Evolutionary conservation across 2,888 invertebrate genomes (phyloP), one percentile per base, ranked within the genome.

Genomic region (Drosophila koepferae): DNA sequence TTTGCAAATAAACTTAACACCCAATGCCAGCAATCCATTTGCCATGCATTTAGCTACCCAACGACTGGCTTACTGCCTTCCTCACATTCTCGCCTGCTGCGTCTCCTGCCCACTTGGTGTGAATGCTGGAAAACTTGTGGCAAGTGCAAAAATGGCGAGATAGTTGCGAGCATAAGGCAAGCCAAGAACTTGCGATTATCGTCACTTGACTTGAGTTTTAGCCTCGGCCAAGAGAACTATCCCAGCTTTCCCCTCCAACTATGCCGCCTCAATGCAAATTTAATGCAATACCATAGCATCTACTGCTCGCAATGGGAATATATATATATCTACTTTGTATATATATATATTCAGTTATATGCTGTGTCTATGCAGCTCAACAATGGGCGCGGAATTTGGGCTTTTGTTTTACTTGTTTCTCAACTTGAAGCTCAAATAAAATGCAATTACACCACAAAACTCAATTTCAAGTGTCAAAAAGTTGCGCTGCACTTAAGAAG

Each of bases 371-470:
- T 36, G 23, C 38, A 41, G 43, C 53, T 28, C 8, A 61, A 40
- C 44, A 51, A 58, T 61, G 70, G 51, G 51, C 43, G 53, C 23
- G 58, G 54, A 55, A 58, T 60, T 62, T 41, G 40, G 63, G 58
- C 75, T 75, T 72, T 81, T 72, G 74, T 77, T 89, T 76, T 60
- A 31, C 7, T 84, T 69, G 44, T 60, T 76, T 60, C 46, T 7
- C 48, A 77, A 66, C 44, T 77, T 71, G 64, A 54, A 61, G 80
- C 73, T 71, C 74, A 90, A 87, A 90, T 87, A 87, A 90, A 86
- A 90, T 90, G 86, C 91, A 86, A 87, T 90, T 90, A 90, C 86
- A 87, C 85, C 91, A 66, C 87, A 90, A 90, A 83, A 83, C 83
- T 88, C 86, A 82, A 90, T 90, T 90, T 79, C 69, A 86, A 90